Evolutionary conservation across 2,888 invertebrate genomes (phyloP).

Genomic region (Blomia tropicalis): DNA sequence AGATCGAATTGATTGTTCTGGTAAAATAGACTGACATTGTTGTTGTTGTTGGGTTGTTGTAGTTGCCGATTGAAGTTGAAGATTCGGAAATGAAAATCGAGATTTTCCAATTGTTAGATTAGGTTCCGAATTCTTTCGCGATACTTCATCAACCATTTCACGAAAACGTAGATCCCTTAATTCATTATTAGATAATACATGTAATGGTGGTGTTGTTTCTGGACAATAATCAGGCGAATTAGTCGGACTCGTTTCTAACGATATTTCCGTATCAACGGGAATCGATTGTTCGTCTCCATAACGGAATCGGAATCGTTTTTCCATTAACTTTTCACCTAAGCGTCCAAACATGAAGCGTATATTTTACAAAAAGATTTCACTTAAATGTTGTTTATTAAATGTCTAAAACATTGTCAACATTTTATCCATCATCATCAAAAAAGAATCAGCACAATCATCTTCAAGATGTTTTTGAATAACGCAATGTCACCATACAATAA

Average conservation of each 20-base stretch:
- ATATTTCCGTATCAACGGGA: neutral
- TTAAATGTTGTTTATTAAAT: neutral
- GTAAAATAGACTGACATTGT: too few species aligned
- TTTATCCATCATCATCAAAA: too few species aligned
- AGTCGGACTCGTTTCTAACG: neutral
- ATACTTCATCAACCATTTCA: neutral
- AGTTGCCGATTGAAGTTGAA: neutral
- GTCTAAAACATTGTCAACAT: too few species aligned
- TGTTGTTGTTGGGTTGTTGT: neutral
- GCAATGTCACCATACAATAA: too few species aligned
- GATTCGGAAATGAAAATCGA: neutral
- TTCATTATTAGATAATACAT: constrained; percentile 2
- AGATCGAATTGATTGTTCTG: neutral
- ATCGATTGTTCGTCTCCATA: neutral
- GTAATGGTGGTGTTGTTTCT: neutral
- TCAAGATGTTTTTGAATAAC: too few species aligned
- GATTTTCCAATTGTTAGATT: neutral
- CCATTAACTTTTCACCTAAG: neutral
- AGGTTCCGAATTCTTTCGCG: neutral
- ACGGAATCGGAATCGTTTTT: constrained; percentile 6
- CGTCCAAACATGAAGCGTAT: neutral
- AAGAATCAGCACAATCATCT: too few species aligned
- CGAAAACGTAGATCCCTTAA: neutral
- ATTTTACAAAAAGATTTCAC: neutral
- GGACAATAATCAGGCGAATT: neutral